A percentile compares a stretch with the other conserved stretches of the same genome.
Conservation (phyloP, 2,888 invertebrate species). For the Meliscaeva auricollis region DNA sequence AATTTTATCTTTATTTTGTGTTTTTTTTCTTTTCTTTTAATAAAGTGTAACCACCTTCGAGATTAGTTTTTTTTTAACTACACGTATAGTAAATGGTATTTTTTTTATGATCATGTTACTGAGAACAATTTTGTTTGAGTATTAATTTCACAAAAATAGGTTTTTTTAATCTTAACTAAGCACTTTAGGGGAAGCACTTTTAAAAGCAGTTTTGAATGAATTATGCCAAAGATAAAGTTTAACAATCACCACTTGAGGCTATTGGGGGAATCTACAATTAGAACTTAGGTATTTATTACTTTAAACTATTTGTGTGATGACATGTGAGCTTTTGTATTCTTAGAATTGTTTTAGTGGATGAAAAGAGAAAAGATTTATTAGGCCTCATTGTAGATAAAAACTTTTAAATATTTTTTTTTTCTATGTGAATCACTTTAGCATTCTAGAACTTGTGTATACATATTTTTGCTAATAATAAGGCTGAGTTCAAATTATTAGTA, state of each 20-base stretch:
- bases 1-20: constrained; percentile 50
- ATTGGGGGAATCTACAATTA: constrained; percentile 11
- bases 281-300: constrained; percentile 23
- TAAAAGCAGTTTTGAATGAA: constrained; percentile 22
- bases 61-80: constrained; percentile 50
- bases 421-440: not conserved
- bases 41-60: constrained; percentile 65
- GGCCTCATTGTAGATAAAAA: not conserved
- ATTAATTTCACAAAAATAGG: no score
- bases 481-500: no score
- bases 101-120: constrained; percentile 71
- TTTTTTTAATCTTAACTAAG: not conserved
- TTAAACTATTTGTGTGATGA: constrained; percentile 1
- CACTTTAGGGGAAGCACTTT: constrained; percentile 30
- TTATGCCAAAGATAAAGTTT: not conserved
- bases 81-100: constrained; percentile 50
- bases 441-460: not conserved
- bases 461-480: not conserved
- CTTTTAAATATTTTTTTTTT: not conserved
- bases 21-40: constrained; percentile 13
- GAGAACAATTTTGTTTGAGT: constrained; percentile 22
- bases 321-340: constrained; percentile 27
- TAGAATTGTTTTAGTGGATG: not conserved
- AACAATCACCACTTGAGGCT: constrained; percentile 1
- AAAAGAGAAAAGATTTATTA: not conserved